Conservation (phyloP, 1,140 invertebrate genomes). For the Pectinophora gossypiella region DNA sequence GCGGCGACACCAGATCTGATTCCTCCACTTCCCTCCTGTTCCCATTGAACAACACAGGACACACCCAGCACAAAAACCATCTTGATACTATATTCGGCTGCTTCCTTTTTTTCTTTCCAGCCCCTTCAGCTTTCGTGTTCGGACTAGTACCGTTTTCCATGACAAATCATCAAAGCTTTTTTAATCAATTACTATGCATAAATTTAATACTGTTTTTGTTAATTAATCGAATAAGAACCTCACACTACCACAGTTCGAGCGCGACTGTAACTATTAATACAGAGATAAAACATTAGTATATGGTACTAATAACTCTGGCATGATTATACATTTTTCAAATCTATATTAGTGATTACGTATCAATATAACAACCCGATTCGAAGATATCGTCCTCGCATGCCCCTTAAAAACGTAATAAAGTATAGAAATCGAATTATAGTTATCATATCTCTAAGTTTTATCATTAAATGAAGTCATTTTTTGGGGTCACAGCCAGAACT, state of each 20-base stretch:
- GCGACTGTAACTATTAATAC: background rate
- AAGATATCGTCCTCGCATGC: no score
- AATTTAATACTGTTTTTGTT: background rate
- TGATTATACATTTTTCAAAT: background rate
- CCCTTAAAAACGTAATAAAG: no score
- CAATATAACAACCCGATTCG: no score
- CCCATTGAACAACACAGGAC: constrained; percentile 23
- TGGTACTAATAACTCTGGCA: background rate
- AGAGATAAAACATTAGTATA: background rate
- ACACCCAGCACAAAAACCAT: constrained; percentile 30
- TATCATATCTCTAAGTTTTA: no score
- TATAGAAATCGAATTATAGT: no score
- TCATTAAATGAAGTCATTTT: no score
- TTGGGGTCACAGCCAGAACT: no score
- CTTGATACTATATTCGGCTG: constrained; percentile 19
- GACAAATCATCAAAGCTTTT: background rate
- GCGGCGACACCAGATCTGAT: constrained; percentile 18
- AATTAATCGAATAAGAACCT: background rate
- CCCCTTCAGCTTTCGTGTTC: background rate
- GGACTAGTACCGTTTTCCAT: constrained; percentile 7
- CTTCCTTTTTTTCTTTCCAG: constrained; percentile 12
- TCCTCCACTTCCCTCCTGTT: constrained; percentile 26
- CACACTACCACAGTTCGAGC: background rate
- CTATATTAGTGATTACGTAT: no score
- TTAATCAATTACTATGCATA: background rate